Conservation (phyloP, 2,888 invertebrate species). For the Priocnemis perturbator region DNA sequence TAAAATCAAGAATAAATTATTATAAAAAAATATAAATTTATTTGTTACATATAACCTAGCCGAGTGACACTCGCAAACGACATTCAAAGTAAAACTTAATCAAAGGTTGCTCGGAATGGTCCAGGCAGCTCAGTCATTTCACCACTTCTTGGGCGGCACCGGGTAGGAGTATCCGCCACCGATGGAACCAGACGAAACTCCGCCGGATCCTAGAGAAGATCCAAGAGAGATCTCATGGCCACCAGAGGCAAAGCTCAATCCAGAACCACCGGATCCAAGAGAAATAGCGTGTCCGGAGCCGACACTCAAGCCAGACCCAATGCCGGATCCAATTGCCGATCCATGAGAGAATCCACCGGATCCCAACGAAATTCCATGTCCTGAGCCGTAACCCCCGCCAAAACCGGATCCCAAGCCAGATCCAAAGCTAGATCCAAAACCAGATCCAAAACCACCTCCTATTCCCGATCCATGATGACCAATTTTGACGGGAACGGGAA, state of each 20-base stretch:
- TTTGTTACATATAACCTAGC: conserved; percentile 22
- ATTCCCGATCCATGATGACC: conserved; percentile 27
- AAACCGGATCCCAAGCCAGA: neutral
- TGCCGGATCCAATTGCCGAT: too few relatives aligned
- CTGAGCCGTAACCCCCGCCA: too few relatives aligned
- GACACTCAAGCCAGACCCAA: conserved; percentile 11
- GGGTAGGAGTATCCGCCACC: conserved; percentile 35
- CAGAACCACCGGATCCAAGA: neutral
- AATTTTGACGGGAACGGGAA: neutral
- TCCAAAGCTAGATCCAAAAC: conserved; percentile 7
- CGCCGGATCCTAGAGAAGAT: neutral
- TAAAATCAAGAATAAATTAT: neutral
- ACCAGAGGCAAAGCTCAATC: neutral
- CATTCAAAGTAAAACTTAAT: conserved; percentile 8
- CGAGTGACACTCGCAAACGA: conserved; percentile 19
- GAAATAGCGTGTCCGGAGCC: conserved; percentile 1
- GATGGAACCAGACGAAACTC: neutral
- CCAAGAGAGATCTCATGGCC: neutral
- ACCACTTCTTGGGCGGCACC: conserved; percentile 44
- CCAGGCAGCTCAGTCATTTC: conserved; percentile 15
- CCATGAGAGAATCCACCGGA: too few relatives aligned
- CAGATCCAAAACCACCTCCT: neutral
- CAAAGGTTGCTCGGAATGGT: neutral
- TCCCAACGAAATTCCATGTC: too few relatives aligned
- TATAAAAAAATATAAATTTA: conserved; percentile 46